These are phyloP conservation scores for Zygogramma bicolorata DNA, from an alignment of 2,888 invertebrate species.

Conservation along the genomic window DNA sequence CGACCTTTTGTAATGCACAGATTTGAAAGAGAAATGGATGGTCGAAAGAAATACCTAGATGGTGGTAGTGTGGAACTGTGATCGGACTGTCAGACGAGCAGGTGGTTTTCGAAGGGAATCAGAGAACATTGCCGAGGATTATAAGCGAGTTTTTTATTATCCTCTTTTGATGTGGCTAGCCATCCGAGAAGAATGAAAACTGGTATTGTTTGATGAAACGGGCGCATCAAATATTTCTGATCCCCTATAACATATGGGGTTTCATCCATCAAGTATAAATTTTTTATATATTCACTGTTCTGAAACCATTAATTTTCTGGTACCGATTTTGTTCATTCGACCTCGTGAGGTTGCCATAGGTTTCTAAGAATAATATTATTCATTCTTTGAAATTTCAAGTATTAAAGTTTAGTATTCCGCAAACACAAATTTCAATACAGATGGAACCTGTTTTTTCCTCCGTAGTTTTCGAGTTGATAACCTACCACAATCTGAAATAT, in stretches of 20 bases:
- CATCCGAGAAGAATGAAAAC: neutral
- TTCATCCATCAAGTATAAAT: too few relatives aligned
- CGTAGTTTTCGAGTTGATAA: too few relatives aligned
- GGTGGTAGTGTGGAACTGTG: neutral
- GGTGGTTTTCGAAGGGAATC: neutral
- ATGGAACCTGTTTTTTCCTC: too few relatives aligned
- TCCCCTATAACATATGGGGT: neutral
- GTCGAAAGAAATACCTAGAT: neutral
- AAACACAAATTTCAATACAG: too few relatives aligned
- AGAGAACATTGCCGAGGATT: neutral
- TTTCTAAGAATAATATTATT: too few relatives aligned
- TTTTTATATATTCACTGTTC: too few relatives aligned
- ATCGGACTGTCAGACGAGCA: neutral
- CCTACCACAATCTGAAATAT: too few relatives aligned
- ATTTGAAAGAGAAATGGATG: constrained; percentile 1
- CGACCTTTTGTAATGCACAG: neutral
- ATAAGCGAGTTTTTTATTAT: neutral
- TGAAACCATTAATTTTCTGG: too few relatives aligned
- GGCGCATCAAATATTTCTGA: neutral
- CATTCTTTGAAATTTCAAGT: too few relatives aligned
- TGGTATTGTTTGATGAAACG: neutral
- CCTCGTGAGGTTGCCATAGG: too few relatives aligned
- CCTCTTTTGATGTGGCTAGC: neutral
- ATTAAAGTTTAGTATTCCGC: too few relatives aligned
- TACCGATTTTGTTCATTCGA: too few relatives aligned